Conservation (phyloP, 2,797 vertebrate species). For the Antennarius maculatus region DNA sequence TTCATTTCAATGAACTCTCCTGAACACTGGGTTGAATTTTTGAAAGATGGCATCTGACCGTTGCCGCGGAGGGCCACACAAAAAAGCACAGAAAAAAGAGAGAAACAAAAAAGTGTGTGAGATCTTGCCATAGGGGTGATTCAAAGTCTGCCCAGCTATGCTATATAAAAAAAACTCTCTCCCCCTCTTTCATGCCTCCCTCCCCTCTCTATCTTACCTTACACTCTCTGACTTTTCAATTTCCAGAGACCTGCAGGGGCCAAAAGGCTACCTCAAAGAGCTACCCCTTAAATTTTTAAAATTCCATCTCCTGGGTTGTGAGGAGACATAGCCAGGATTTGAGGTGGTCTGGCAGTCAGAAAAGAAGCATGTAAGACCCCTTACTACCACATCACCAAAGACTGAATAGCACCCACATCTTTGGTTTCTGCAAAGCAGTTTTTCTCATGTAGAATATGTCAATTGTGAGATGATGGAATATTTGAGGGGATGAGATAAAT, state of each 20-base stretch:
- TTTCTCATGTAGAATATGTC: no score
- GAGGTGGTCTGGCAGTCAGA: constrained; percentile 57
- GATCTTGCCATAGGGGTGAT: constrained; percentile 45
- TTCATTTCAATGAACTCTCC: constrained; percentile 60
- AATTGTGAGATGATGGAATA: no score
- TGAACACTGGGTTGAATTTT: constrained; percentile 50
- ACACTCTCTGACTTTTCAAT: constrained; percentile 73
- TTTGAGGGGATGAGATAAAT: no score
- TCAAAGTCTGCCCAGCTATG: constrained; percentile 47
- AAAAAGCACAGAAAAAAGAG: constrained; percentile 13
- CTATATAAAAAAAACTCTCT: constrained; percentile 44
- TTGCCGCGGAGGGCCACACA: constrained; percentile 27
- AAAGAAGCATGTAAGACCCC: constrained; percentile 59
- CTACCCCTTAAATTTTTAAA: constrained; percentile 74
- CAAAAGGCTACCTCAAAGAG: constrained; percentile 64
- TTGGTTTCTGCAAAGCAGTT: constrained; percentile 31
- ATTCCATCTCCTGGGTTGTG: constrained; percentile 73
- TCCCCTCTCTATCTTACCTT: constrained; percentile 52
- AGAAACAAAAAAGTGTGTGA: constrained; percentile 29
- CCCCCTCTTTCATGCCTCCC: constrained; percentile 40
- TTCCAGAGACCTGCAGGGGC: constrained; percentile 71
- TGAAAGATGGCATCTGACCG: constrained; percentile 46
- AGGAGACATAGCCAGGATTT: constrained; percentile 61
- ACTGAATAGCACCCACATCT: constrained; percentile 42
- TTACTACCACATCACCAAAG: constrained; percentile 48